Percentiles rank a stretch among this genome's conserved stretches.
These are phyloP conservation scores for Altica lythri DNA, from an alignment of 2,888 invertebrate species.

Conservation along the genomic window DNA sequence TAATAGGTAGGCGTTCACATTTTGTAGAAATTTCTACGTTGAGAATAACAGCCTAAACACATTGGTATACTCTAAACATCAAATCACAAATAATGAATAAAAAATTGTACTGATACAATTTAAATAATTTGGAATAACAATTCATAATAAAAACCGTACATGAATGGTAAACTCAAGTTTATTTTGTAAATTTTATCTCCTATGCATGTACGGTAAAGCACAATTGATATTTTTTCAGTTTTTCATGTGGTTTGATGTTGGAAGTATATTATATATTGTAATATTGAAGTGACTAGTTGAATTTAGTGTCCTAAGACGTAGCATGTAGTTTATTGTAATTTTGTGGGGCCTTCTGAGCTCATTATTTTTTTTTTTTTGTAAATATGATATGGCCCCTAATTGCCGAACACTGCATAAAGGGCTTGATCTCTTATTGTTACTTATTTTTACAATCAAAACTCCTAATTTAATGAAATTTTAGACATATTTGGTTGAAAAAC, in stretches of 20 bases:
- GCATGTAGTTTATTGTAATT: slow-evolving; percentile 41
- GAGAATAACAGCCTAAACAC: no score
- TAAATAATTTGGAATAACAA: no score
- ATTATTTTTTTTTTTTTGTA: slow-evolving; percentile 43
- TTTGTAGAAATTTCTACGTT: background rate
- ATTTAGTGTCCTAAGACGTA: slow-evolving; percentile 29
- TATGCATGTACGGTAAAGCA: no score
- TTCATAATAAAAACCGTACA: no score
- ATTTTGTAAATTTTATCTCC: background rate
- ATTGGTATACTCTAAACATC: no score
- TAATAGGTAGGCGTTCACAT: background rate
- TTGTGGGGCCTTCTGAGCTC: slow-evolving; percentile 44
- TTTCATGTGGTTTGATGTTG: no score
- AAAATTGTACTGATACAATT: no score
- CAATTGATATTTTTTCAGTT: no score
- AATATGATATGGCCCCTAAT: slow-evolving; percentile 47
- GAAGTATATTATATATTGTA: slow-evolving; percentile 27
- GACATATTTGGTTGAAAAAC: slow-evolving; percentile 26
- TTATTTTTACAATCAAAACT: slow-evolving; percentile 41
- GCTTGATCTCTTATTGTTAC: slow-evolving; percentile 53
- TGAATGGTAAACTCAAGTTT: no score
- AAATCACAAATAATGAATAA: no score
- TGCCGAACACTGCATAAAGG: slow-evolving; percentile 48
- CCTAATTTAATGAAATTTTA: slow-evolving; percentile 29
- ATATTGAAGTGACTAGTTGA: slow-evolving; percentile 29